These are phyloP conservation scores for Cyprinella venusta DNA, from an alignment of 2,797 vertebrate genomes.

Conservation along the genomic window DNA sequence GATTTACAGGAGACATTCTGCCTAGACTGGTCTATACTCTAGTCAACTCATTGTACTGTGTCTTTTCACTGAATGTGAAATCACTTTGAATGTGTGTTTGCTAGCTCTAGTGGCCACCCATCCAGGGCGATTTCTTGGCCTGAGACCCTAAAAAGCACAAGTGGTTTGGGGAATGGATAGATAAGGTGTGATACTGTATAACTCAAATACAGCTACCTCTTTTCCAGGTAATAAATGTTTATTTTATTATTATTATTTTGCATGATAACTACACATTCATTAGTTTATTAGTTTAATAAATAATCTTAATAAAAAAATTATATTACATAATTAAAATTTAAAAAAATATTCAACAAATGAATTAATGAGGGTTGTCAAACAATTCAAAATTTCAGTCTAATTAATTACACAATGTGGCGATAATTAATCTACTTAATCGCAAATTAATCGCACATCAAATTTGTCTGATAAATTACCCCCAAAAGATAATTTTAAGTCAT, in stretches of 20 bases:
- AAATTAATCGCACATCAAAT: too few relatives aligned
- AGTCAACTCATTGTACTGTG: background rate
- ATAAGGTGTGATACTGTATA: constrained; percentile 16
- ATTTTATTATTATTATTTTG: background rate
- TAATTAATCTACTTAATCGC: too few relatives aligned
- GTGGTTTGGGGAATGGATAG: background rate
- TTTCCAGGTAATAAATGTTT: constrained; percentile 14
- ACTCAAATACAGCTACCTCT: constrained; percentile 52
- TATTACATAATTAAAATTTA: background rate
- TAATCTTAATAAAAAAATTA: too few relatives aligned
- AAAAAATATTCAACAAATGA: background rate
- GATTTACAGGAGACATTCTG: background rate
- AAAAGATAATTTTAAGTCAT: too few relatives aligned
- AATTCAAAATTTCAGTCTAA: too few relatives aligned
- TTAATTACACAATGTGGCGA: too few relatives aligned
- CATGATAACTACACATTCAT: background rate
- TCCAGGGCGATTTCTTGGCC: background rate
- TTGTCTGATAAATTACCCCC: too few relatives aligned
- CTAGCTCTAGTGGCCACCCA: background rate
- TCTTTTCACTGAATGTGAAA: background rate
- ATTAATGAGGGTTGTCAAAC: too few relatives aligned
- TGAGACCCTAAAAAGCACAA: background rate
- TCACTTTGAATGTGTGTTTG: background rate
- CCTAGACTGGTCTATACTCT: background rate
- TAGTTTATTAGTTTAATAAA: too few relatives aligned